Evolutionary conservation across 2,797 vertebrate species (phyloP).

Genomic region (Menidia menidia): DNA sequence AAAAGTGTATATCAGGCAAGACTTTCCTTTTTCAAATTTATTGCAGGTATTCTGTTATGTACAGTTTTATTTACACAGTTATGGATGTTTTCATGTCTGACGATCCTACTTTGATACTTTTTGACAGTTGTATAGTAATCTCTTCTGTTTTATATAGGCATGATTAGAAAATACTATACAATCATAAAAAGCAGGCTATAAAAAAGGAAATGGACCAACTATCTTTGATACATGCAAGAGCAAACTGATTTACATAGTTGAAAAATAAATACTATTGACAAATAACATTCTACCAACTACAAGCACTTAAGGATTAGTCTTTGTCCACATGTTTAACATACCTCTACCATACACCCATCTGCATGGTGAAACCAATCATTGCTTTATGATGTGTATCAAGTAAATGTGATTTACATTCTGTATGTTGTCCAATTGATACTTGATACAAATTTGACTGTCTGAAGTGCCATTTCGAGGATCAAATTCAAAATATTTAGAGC

Average conservation of each 20-base stretch:
- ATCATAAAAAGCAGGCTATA: conserved; percentile 63
- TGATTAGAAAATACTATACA: conserved; percentile 74
- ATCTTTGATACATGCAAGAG: conserved; percentile 70
- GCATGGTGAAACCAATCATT: conserved; percentile 34
- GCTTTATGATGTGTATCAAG: conserved; percentile 24
- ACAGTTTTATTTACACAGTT: conserved; percentile 85
- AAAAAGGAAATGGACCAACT: conserved; percentile 66
- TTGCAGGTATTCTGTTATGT: conserved; percentile 83
- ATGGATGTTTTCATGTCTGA: conserved; percentile 63
- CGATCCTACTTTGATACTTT: conserved; percentile 53
- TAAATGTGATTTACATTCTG: conserved; percentile 48
- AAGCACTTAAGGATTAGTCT: conserved; percentile 62
- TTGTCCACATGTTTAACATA: conserved; percentile 59
- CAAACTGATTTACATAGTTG: conserved; percentile 72
- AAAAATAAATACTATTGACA: conserved; percentile 88
- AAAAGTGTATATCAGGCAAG: background rate
- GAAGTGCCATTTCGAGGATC: conserved; percentile 58
- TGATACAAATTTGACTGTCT: conserved; percentile 37
- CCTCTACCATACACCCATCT: conserved; percentile 29
- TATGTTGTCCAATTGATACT: conserved; percentile 20
- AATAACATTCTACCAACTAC: conserved; percentile 72
- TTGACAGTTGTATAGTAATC: conserved; percentile 65
- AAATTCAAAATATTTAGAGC: conserved; percentile 23
- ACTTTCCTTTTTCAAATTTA: conserved; percentile 74
- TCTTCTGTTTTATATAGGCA: conserved; percentile 66